These are phyloP conservation scores for Zaprionus lachaisei DNA, from an alignment of 1,140 invertebrate species.

Conservation along the genomic window DNA sequence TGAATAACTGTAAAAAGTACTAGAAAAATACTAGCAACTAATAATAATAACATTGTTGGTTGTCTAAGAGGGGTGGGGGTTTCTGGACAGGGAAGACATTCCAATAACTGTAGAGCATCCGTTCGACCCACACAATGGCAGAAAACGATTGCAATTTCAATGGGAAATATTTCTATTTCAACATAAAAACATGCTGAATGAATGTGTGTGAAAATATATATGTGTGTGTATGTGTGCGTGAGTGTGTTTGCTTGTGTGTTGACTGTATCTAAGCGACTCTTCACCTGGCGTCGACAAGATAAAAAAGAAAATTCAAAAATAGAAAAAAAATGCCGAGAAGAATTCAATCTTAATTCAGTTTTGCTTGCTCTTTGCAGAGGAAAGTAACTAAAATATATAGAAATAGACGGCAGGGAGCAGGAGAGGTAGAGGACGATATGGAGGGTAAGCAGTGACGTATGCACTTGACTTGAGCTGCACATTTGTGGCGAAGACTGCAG, in stretches of 20 bases:
- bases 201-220: constrained; percentile 39
- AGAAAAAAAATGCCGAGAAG: constrained; percentile 41
- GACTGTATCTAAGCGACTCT: constrained; percentile 59
- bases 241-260: constrained; percentile 15
- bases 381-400: constrained; percentile 43
- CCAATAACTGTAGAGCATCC: constrained; percentile 80
- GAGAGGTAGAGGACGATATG: neutral
- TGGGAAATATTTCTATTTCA: constrained; percentile 77
- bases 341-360: constrained; percentile 77
- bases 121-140: constrained; percentile 64
- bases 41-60: constrained; percentile 68
- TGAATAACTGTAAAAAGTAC: constrained; percentile 45
- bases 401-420: constrained; percentile 25
- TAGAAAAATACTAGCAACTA: constrained; percentile 64
- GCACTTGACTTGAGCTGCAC: constrained; percentile 73
- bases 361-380: constrained; percentile 11
- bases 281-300: constrained; percentile 69
- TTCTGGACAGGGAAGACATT: constrained; percentile 55
- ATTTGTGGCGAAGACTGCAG: constrained; percentile 54
- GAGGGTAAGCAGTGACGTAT: constrained; percentile 63
- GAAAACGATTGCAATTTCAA: constrained; percentile 78
- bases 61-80: constrained; percentile 10
- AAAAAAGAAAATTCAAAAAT: constrained; percentile 45
- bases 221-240: constrained; percentile 42
- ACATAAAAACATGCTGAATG: constrained; percentile 76